phyloP scores from a whole-genome alignment of 2,113 vertebrate genomes.

The Chaetodon trifascialis region DNA sequence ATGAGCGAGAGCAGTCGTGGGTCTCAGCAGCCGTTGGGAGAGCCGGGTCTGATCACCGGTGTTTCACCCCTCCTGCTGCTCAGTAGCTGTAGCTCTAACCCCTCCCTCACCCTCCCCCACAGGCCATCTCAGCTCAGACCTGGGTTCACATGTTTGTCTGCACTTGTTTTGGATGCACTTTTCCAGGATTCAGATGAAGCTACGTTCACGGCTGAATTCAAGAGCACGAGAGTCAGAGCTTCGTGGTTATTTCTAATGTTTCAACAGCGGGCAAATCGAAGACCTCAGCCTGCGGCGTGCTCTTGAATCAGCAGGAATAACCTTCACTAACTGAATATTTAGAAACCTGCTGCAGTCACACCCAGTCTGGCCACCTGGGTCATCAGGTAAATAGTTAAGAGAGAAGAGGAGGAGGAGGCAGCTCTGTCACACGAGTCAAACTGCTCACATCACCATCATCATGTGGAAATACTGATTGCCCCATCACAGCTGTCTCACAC shows the following conservation, averaged over 20 bases:
- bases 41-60: slow-evolving; percentile 81
- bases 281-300: background rate
- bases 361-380: background rate
- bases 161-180: background rate
- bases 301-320: slow-evolving; percentile 50
- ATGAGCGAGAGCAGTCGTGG: background rate
- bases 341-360: background rate
- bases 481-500: background rate
- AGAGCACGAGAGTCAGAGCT: slow-evolving; percentile 11
- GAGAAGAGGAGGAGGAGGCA: background rate
- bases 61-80: slow-evolving; percentile 88
- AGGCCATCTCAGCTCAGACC: slow-evolving; percentile 48
- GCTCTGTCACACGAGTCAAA: slow-evolving; percentile 4
- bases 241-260: background rate
- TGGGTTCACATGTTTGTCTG: slow-evolving; percentile 37
- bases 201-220: slow-evolving; percentile 47
- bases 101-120: background rate
- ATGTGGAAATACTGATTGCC: no score
- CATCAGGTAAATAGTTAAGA: background rate
- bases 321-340: slow-evolving; percentile 5
- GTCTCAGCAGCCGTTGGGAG: background rate
- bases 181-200: slow-evolving; percentile 21
- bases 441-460: no score
- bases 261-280: background rate
- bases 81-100: slow-evolving; percentile 1